Conservation (phyloP, 2,113 vertebrate genomes). For the Psittacus erithacus region DNA sequence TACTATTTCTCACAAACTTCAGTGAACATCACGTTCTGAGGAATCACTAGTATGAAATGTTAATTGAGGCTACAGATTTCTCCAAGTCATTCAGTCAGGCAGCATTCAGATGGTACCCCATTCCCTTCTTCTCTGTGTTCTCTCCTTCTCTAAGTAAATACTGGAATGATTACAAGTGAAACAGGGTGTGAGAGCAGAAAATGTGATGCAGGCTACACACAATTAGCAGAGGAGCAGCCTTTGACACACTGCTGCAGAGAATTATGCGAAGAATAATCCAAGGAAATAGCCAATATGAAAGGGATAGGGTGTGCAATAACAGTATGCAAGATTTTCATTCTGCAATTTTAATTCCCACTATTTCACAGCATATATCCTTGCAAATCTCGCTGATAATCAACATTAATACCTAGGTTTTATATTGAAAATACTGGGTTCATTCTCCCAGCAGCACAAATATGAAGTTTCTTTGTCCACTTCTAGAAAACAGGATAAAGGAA, state of each 20-base stretch:
- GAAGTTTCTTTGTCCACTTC: slow-evolving; percentile 50
- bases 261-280: neutral
- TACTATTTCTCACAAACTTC: neutral
- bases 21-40: neutral
- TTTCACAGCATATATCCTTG: neutral
- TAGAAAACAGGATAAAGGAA: slow-evolving; percentile 32
- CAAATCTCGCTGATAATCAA: neutral
- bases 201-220: neutral
- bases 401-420: neutral
- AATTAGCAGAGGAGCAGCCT: slow-evolving; percentile 20
- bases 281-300: neutral
- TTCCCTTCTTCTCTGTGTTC: slow-evolving; percentile 24
- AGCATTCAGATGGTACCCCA: neutral
- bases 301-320: neutral
- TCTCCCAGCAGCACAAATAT: slow-evolving; percentile 1
- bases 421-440: neutral
- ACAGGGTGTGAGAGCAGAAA: slow-evolving; percentile 20
- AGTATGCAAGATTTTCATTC: neutral
- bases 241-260: neutral
- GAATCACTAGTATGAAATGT: slow-evolving; percentile 22
- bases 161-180: slow-evolving; percentile 47
- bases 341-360: neutral
- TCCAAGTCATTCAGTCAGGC: neutral
- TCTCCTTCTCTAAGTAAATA: slow-evolving; percentile 48
- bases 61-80: slow-evolving; percentile 30